Conservation (phyloP, 2,797 vertebrate species). For the Onychomys torridus region DNA sequence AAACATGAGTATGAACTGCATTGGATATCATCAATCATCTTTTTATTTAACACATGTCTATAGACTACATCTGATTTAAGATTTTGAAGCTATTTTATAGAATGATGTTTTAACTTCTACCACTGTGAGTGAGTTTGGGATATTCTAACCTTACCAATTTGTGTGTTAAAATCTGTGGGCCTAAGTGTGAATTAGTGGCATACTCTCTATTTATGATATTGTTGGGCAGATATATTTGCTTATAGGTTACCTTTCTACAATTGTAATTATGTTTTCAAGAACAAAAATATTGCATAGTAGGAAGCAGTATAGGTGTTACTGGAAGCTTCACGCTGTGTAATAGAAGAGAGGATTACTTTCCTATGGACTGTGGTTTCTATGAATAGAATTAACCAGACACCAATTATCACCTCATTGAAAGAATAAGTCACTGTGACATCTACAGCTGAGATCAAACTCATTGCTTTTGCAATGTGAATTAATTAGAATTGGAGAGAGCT, state of each 20-base stretch:
- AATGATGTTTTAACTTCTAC: neutral
- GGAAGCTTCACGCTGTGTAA: constrained; percentile 64
- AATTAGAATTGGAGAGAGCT: constrained; percentile 76
- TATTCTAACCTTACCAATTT: neutral
- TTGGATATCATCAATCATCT: neutral
- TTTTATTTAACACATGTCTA: neutral
- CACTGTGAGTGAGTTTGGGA: neutral
- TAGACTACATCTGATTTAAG: neutral
- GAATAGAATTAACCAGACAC: constrained; percentile 79
- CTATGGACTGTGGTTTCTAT: constrained; percentile 68
- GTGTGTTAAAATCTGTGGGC: neutral
- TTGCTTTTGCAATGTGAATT: constrained; percentile 80
- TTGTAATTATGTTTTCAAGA: constrained; percentile 55
- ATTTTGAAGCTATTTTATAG: constrained; percentile 6
- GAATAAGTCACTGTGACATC: constrained; percentile 80
- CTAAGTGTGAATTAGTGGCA: neutral
- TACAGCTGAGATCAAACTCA: constrained; percentile 80
- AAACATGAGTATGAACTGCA: neutral
- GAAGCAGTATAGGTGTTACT: constrained; percentile 63
- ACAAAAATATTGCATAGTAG: constrained; percentile 45
- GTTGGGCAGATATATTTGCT: constrained; percentile 50
- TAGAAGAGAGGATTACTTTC: constrained; percentile 73
- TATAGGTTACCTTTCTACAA: constrained; percentile 38
- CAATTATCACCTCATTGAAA: constrained; percentile 80
- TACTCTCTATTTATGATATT: neutral